Percentiles rank a stretch among this genome's conserved stretches.
Conservation (phyloP, 2,888 invertebrate species). For the Galerucella calmariensis region DNA sequence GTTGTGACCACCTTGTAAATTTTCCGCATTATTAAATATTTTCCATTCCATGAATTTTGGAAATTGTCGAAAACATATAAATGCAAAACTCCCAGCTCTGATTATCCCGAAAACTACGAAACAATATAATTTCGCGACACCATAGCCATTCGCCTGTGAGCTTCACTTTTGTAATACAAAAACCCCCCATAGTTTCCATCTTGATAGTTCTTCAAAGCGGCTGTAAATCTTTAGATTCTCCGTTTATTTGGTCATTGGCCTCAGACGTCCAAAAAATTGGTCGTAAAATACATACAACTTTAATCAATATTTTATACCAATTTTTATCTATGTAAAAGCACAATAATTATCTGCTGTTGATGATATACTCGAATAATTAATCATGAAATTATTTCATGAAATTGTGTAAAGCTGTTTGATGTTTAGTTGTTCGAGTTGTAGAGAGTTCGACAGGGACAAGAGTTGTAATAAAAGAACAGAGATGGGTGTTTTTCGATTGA, state of each 20-base stretch:
- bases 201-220: slow-evolving; percentile 31
- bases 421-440: background rate
- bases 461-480: slow-evolving; percentile 6
- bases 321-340: too few species aligned
- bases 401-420: background rate
- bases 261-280: background rate
- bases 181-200: slow-evolving; percentile 29
- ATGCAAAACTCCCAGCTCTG: slow-evolving; percentile 13
- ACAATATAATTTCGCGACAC: slow-evolving; percentile 33
- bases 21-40: background rate
- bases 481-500: slow-evolving; percentile 18
- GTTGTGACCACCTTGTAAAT: background rate
- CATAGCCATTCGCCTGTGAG: slow-evolving; percentile 12
- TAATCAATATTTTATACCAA: slow-evolving; percentile 5
- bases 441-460: background rate
- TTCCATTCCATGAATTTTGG: background rate
- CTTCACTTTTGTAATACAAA: slow-evolving; percentile 13
- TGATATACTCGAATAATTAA: background rate
- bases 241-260: slow-evolving; percentile 30
- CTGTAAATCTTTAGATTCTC: slow-evolving; percentile 29
- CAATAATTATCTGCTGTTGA: too few species aligned
- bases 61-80: slow-evolving; percentile 18
- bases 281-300: slow-evolving; percentile 12
- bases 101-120: slow-evolving; percentile 18
- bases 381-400: background rate